These are phyloP conservation scores for Myripristis murdjan DNA, from an alignment of 2,797 vertebrate species.

Conservation along the genomic window DNA sequence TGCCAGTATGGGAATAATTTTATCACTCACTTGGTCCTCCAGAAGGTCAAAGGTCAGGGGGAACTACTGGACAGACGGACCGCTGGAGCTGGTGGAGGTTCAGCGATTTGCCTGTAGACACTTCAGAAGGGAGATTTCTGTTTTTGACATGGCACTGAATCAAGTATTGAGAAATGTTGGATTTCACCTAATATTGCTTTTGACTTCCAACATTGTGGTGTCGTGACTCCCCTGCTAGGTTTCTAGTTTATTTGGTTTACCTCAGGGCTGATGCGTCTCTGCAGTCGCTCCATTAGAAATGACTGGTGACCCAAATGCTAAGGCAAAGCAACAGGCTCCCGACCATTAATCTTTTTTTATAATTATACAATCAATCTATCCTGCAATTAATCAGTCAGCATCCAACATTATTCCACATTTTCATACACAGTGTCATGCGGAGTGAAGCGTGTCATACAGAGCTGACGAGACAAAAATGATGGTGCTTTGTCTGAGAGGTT, in stretches of 20 bases:
- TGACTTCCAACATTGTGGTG: too few species aligned
- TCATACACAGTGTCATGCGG: slow-evolving; percentile 2
- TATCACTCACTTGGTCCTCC: neutral
- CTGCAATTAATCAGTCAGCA: slow-evolving; percentile 39
- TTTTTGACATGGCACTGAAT: too few species aligned
- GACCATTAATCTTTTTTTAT: neutral
- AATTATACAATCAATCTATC: slow-evolving; percentile 51
- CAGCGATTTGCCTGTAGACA: neutral
- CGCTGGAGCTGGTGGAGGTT: neutral
- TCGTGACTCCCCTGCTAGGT: too few species aligned
- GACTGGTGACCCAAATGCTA: slow-evolving; percentile 7
- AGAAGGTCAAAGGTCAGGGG: slow-evolving; percentile 21
- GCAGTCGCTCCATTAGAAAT: neutral
- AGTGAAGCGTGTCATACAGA: slow-evolving; percentile 9
- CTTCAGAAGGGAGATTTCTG: too few species aligned
- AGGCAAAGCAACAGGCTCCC: slow-evolving; percentile 5
- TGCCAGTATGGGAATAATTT: neutral
- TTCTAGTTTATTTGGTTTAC: neutral
- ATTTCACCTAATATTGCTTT: too few species aligned
- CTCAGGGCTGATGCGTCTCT: slow-evolving; percentile 1
- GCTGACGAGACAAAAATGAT: neutral
- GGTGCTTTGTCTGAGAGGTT: neutral
- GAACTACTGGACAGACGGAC: neutral
- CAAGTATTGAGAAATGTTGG: too few species aligned
- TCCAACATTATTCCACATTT: neutral